A percentile compares a stretch with the other conserved stretches of the same genome.
phyloP scores from a whole-genome alignment of 53 echinoderm and acorn worm genomes.

The Paelopatides confundens region DNA sequence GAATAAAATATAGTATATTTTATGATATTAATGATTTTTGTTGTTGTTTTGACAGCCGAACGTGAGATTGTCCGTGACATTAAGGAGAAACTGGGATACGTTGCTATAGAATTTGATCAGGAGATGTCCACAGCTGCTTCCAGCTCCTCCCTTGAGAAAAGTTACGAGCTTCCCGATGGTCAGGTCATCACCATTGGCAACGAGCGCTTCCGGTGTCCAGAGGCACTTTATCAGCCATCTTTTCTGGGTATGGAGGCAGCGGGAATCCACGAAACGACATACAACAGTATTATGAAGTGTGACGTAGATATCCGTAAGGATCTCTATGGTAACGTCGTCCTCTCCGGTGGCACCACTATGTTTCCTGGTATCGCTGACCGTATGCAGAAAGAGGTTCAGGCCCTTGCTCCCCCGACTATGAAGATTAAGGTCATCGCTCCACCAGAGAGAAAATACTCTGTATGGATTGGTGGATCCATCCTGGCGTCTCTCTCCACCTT shows the following conservation, averaged over 20 bases:
- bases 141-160: conserved; percentile 44
- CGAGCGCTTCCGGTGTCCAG: conserved; percentile 84
- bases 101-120: conserved; percentile 91
- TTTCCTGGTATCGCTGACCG: conserved; percentile 93
- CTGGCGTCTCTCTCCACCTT: conserved; percentile 18
- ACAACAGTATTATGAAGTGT: conserved; percentile 93
- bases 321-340: conserved; percentile 89
- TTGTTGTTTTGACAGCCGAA: conserved; percentile 70
- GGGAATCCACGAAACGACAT: conserved; percentile 93
- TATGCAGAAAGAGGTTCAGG: conserved; percentile 91
- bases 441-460: conserved; percentile 90
- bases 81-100: conserved; percentile 92
- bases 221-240: conserved; percentile 79
- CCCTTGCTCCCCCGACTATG: conserved; percentile 91
- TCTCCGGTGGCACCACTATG: conserved; percentile 96
- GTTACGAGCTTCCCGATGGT: conserved; percentile 49
- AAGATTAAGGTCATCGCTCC: conserved; percentile 98
- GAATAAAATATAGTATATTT: no score
- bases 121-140: conserved; percentile 80
- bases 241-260: conserved; percentile 88
- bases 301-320: conserved; percentile 97
- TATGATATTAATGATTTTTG: no score
- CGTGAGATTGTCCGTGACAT: conserved; percentile 97
- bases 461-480: conserved; percentile 28
- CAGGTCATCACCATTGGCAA: conserved; percentile 83